A percentile compares a stretch with the other conserved stretches of the same genome.
Evolutionary conservation across 2,113 vertebrate species (phyloP).

Genomic region (Lycaon pictus): DNA sequence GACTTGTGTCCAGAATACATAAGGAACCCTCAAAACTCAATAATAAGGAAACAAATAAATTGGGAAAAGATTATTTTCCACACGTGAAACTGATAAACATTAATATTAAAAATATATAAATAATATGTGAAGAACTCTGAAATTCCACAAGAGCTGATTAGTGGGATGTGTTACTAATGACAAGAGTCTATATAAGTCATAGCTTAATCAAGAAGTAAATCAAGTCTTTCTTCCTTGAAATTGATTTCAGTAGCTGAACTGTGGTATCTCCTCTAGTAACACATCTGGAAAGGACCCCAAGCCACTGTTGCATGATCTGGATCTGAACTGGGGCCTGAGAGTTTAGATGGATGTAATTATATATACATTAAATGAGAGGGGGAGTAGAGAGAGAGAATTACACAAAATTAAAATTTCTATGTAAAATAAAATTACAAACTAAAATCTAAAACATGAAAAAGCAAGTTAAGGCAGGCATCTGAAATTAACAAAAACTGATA

Average conservation of each 20-base stretch:
- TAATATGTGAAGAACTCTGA: not conserved
- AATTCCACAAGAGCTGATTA: not conserved
- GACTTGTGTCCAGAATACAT: not conserved
- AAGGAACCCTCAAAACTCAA: not conserved
- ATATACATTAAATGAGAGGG: not conserved
- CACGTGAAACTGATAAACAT: not conserved
- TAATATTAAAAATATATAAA: not conserved
- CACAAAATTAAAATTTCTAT: not conserved
- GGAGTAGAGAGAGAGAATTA: not conserved
- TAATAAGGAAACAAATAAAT: not conserved
- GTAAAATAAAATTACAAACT: not conserved
- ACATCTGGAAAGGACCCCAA: not conserved
- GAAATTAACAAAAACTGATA: not conserved
- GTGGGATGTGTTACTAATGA: not conserved
- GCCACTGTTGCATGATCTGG: not conserved
- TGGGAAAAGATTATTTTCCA: not conserved
- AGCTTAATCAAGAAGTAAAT: not conserved
- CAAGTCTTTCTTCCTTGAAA: not conserved
- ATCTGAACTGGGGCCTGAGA: not conserved
- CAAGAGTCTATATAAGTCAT: not conserved
- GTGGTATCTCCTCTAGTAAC: not conserved
- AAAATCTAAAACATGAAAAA: not conserved
- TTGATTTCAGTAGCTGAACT: not conserved
- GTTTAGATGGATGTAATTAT: not conserved
- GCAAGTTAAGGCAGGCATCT: not conserved